Evolutionary conservation across 2,888 invertebrate genomes (phyloP), one percentile per base, ranked within the genome.

Genomic region (Parnassius apollo): DNA sequence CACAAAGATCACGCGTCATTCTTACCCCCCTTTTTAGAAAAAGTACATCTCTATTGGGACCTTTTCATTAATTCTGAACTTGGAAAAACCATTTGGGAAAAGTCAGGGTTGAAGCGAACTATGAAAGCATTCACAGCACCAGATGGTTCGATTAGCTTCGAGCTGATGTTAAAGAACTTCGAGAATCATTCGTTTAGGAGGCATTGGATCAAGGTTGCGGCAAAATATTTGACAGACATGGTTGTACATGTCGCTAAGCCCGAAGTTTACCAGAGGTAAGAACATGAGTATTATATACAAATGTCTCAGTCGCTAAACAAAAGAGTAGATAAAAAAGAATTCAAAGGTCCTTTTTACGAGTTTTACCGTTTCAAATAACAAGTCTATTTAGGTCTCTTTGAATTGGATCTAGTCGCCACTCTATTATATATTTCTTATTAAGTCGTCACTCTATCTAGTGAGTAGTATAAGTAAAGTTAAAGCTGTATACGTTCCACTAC

Each of bases 171-270:
- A 70, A 95, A 95, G 73, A 94, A 95, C 70, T 93, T 97, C 70
- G 96, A 97, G 77, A 96, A 96, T 78, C 96, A 95, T 63, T 94
- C 95, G 55, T 95, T 96, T 74, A 93, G 97, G 67, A 93, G 95
- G 57, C 94, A 95, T 68, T 97, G 97, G 97, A 95, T 97, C 69
- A 94, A 94, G 72, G 93, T 94, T 7, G 93, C 96, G 9, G 95
- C 96, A 1, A 93, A 94, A 67, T 96, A 95, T 75, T 86, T 97
- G 67, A 95, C 96, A 0, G 95, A 95, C 62, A 94, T 95, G 92
- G 93, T 96, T 44, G 93, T 95, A 22, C 94, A 96, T 69, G 78
- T 96, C 22, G 94, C 96, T 0, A 95, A 96, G 74, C 96, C 96
- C 1, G 93, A 94, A 65, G 95, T 95, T 9, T 96, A 96, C 75